Conservation (phyloP, 2,797 vertebrate genomes). For the Anguilla anguilla region DNA sequence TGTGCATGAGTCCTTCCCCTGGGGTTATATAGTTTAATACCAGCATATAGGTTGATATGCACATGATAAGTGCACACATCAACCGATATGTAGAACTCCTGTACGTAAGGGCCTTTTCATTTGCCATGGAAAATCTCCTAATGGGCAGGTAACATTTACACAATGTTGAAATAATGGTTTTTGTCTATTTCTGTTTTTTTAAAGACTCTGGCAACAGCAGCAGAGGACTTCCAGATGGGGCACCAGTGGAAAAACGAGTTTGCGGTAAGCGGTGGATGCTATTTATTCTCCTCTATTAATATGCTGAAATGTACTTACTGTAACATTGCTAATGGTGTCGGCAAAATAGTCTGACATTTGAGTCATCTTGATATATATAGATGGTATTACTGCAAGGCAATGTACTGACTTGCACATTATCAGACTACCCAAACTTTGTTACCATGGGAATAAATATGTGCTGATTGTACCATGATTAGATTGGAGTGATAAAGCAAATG, state of each 20-base stretch:
- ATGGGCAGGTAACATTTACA: neutral
- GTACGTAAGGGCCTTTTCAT: neutral
- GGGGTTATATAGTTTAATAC: neutral
- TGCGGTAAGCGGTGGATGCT: constrained; percentile 73
- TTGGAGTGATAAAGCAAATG: constrained; percentile 12
- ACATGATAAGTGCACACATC: neutral
- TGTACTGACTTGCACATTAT: constrained; percentile 22
- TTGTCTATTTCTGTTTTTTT: constrained; percentile 25
- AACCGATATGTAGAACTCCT: neutral
- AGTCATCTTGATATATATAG: neutral
- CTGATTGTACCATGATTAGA: constrained; percentile 28
- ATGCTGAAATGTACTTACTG: neutral
- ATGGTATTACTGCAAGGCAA: neutral
- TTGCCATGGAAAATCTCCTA: neutral
- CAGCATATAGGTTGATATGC: neutral
- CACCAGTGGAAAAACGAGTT: constrained; percentile 92
- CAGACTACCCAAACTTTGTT: neutral
- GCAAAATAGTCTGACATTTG: constrained; percentile 24
- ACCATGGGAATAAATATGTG: neutral
- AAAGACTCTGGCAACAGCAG: constrained; percentile 90
- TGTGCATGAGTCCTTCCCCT: neutral
- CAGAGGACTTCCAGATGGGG: constrained; percentile 87
- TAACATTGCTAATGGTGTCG: neutral
- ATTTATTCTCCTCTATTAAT: constrained; percentile 3
- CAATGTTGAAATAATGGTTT: neutral